Percentiles rank a stretch among this genome's conserved stretches.
phyloP scores from a whole-genome alignment of 53 echinoderm and acorn worm species.

The Hippasteria phrygiana region DNA sequence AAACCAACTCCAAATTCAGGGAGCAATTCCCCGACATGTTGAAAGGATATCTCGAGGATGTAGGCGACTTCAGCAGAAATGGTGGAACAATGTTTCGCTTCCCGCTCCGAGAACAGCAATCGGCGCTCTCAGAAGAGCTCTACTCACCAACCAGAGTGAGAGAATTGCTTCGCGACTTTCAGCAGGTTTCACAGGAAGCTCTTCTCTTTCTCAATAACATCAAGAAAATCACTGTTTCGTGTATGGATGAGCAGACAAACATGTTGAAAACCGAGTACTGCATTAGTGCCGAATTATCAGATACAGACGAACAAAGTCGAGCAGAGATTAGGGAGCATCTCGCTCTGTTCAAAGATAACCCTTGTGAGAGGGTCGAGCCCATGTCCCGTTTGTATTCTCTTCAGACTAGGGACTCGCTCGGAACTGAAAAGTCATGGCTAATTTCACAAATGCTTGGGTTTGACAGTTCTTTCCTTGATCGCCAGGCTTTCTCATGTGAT shows the following conservation, averaged over 20 bases:
- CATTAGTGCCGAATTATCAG: slow-evolving; percentile 55
- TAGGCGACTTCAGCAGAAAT: slow-evolving; percentile 4
- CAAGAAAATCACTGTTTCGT: slow-evolving; percentile 76
- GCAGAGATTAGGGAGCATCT: slow-evolving; percentile 36
- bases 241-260: slow-evolving; percentile 2
- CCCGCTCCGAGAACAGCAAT: slow-evolving; percentile 30
- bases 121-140: slow-evolving; percentile 25
- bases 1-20: not conserved
- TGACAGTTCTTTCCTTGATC: not conserved
- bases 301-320: slow-evolving; percentile 27
- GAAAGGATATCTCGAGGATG: slow-evolving; percentile 51
- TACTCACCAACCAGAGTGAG: not conserved
- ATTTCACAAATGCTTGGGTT: slow-evolving; percentile 80
- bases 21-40: slow-evolving; percentile 67
- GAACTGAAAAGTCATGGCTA: slow-evolving; percentile 71
- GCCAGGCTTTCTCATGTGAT: not conserved
- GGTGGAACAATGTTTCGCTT: slow-evolving; percentile 61
- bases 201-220: slow-evolving; percentile 87
- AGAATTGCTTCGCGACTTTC: slow-evolving; percentile 17
- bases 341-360: slow-evolving; percentile 6
- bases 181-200: slow-evolving; percentile 46
- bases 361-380: not conserved
- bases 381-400: slow-evolving; percentile 31
- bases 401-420: slow-evolving; percentile 1
- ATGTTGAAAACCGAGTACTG: slow-evolving; percentile 35